Evolutionary conservation across 2,888 invertebrate species (phyloP), one percentile per base, ranked within the genome.

Genomic region (Meliscaeva auricollis): DNA sequence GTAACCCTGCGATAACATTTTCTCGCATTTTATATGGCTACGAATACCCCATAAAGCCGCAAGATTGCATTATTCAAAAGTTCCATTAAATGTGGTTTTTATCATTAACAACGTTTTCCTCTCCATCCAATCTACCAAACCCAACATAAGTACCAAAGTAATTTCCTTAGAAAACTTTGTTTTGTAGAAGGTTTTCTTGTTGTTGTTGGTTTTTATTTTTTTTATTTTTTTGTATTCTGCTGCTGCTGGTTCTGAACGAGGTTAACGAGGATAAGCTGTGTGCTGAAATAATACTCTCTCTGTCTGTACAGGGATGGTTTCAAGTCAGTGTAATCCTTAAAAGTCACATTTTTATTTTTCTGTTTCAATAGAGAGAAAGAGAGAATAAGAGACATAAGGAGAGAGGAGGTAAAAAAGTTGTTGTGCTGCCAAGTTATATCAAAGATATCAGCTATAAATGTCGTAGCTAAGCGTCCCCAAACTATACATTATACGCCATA

Each of bases 131-230:
- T 22, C 22, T 15, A 7, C 35, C 15, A 35, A 44, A 17, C 52
- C 52, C 26, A 41, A 70, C 78, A 68, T 79, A 83, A 83, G 74
- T 79, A 54, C 78, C 64, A 35, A 83, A 74, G 83, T 78, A 79
- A 83, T 83, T 83, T 83, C 83, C 83, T 83, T 83, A 50, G 78
- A 48, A 78, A 83, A 83, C 74, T 83, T 83, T 68, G 48, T 68
- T 73, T 54, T 46, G 68, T 46, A 32, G 64, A 69, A 78, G 6
- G 6, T 20, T 20, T 17, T 9, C 9, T 13, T 20, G 4, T 20
- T 66, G 50, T 72, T n/a, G n/a, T n/a, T n/a, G n/a, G n/a, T n/a
- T n/a, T n/a, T n/a, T n/a, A n/a, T 58, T 66, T 41, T 76, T 50
- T 58, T 50, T 50, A 52, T 72, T 35, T 74, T 56, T 56, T 69